A percentile compares a stretch with the other conserved stretches of the same genome.
Evolutionary conservation across 2,797 vertebrate genomes (phyloP).

Genomic region (Scolopax bukidnonensis): DNA sequence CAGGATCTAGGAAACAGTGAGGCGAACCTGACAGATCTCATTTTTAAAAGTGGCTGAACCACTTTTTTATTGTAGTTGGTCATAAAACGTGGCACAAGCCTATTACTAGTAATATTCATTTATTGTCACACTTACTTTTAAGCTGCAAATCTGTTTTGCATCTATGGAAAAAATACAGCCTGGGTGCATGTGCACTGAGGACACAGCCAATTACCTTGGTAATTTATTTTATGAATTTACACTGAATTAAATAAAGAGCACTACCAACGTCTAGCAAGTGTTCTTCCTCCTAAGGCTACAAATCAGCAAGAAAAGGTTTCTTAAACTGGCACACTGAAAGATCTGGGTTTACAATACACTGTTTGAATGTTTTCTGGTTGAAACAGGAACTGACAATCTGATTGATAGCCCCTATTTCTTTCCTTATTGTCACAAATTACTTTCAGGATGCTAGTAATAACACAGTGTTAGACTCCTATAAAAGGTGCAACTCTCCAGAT

Average conservation of each 20-base stretch:
- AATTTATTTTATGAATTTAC: conserved; percentile 74
- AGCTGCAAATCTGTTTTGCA: conserved; percentile 70
- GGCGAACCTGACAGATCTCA: conserved; percentile 44
- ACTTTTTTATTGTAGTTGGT: conserved; percentile 62
- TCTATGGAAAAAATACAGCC: conserved; percentile 51
- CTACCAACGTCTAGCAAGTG: conserved; percentile 1
- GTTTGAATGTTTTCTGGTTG: conserved; percentile 57
- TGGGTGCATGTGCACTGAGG: conserved; percentile 5
- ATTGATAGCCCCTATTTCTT: conserved; percentile 70
- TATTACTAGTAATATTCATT: conserved; percentile 60
- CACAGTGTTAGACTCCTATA: conserved; percentile 7
- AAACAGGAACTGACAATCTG: conserved; percentile 64
- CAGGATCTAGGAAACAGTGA: conserved; percentile 27
- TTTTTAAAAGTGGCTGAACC: conserved; percentile 56
- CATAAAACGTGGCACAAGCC: conserved; percentile 65
- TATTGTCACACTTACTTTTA: conserved; percentile 57
- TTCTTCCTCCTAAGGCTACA: conserved; percentile 58
- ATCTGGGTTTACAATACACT: conserved; percentile 59
- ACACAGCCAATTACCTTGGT: conserved; percentile 56
- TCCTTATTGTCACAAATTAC: conserved; percentile 68
- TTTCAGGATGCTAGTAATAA: conserved; percentile 44
- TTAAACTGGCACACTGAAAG: conserved; percentile 29
- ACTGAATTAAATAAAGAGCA: conserved; percentile 65
- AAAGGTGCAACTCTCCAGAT: conserved; percentile 35
- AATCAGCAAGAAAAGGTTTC: conserved; percentile 43